phyloP scores from a whole-genome alignment of 2,797 vertebrate species.

The Hypotaenidia philippensis region DNA sequence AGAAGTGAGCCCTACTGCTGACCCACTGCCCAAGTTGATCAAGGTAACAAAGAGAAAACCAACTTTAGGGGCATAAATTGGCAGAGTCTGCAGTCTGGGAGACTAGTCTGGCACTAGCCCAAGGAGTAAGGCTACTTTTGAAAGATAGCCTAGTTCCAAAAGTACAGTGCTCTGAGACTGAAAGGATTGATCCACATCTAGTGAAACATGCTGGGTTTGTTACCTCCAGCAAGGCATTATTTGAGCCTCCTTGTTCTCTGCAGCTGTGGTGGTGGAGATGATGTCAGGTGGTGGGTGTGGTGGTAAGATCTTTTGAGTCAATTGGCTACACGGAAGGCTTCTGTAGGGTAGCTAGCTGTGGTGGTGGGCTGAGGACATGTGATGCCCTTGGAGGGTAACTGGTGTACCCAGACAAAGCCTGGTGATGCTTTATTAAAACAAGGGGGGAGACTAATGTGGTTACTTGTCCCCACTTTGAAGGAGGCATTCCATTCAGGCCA shows the following conservation, averaged over 20 bases:
- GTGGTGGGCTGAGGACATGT: not conserved
- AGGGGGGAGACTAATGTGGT: fast-evolving
- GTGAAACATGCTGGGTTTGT: not conserved
- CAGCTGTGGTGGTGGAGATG: not conserved
- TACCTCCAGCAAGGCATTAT: not conserved
- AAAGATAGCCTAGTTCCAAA: not conserved
- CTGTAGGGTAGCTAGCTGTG: not conserved
- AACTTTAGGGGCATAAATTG: fast-evolving
- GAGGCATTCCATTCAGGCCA: fast-evolving
- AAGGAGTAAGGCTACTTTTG: not conserved
- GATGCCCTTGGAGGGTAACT: not conserved
- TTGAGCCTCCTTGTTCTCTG: not conserved
- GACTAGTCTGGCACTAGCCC: too few relatives aligned
- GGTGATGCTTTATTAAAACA: not conserved
- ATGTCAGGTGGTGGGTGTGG: not conserved
- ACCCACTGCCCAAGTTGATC: fast-evolving
- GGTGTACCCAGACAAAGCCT: not conserved
- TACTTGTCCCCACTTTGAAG: fast-evolving
- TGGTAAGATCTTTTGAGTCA: not conserved
- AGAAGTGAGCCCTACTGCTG: not conserved
- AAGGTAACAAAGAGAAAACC: not conserved
- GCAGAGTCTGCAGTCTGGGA: not conserved
- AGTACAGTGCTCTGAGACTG: not conserved
- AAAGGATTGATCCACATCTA: not conserved
- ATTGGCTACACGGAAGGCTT: fast-evolving